Conservation (phyloP, 2,888 invertebrate species). For the Stegana nigrithorax region DNA sequence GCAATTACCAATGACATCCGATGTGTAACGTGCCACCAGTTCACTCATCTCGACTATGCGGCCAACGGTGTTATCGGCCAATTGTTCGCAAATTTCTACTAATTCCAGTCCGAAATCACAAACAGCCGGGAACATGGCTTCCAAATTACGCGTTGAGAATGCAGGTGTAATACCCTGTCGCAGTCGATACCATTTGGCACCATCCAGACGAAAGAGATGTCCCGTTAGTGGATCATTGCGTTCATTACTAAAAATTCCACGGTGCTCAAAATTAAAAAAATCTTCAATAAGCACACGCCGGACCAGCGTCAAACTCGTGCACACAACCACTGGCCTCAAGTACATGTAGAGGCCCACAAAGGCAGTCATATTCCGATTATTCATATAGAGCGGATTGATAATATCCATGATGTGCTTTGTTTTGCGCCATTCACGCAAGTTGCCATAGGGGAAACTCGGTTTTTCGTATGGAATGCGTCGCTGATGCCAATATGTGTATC, state of each 20-base stretch:
- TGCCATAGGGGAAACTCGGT: slow-evolving; percentile 50
- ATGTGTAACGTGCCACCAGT: slow-evolving; percentile 61
- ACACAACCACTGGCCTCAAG: slow-evolving; percentile 50
- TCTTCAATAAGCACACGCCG: slow-evolving; percentile 49
- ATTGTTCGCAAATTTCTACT: slow-evolving; percentile 29
- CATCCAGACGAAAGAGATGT: slow-evolving; percentile 60
- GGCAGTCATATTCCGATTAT: slow-evolving; percentile 39
- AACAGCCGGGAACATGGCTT: slow-evolving; percentile 66
- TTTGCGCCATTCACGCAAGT: slow-evolving; percentile 39
- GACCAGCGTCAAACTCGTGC: slow-evolving; percentile 46
- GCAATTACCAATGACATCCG: slow-evolving; percentile 69
- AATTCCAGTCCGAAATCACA: slow-evolving; percentile 41
- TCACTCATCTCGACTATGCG: slow-evolving; percentile 65
- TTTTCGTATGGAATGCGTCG: slow-evolving; percentile 41
- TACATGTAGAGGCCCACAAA: slow-evolving; percentile 54
- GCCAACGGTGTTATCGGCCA: slow-evolving; percentile 43
- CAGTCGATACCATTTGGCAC: slow-evolving; percentile 66
- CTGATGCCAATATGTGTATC: slow-evolving; percentile 48
- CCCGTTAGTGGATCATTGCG: slow-evolving; percentile 63
- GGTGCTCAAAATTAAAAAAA: slow-evolving; percentile 62
- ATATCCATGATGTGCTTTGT: slow-evolving; percentile 40
- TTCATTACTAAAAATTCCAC: slow-evolving; percentile 58
- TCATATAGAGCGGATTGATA: slow-evolving; percentile 43
- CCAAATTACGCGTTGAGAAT: slow-evolving; percentile 70
- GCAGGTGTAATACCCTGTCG: slow-evolving; percentile 68